Evolutionary conservation across 2,888 invertebrate species (phyloP), one percentile per base, ranked within the genome.

Genomic region (Drosophila lutescens): DNA sequence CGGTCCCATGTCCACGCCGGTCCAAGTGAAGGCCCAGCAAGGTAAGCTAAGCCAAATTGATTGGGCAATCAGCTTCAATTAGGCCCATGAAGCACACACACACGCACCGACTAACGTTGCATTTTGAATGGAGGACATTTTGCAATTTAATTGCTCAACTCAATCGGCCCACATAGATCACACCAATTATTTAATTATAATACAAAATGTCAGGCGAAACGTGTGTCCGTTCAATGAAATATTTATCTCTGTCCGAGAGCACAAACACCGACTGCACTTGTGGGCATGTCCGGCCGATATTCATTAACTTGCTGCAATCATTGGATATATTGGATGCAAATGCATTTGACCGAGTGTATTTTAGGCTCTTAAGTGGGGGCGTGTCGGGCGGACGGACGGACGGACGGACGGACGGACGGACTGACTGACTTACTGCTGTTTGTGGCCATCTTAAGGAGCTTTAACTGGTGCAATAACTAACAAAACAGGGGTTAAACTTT

Each of bases 11-110:
- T 98, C 98, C 78, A 95, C 96, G 4, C 97, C 98, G n/a, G 97
- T 98, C n/a, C 98, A 98, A 92, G 98, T 99, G 86, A 98, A 98
- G 93, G 99, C 98, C 32, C 98, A 98, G 90, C 98, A 98, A 95
- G 99, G 96, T 96, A 92, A 90, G 92, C 86, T 69, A 69, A 54
- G 51, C 61, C 71, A 76, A 76, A 74, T 76, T 73, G 72, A 74
- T 74, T 77, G 77, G 62, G 56, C 74, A 76, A 74, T 74, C 74
- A 76, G 71, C 56, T 66, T 55, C 76, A 74, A 74, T 74, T 74
- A 74, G 74, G 78, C 56, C 54, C 62, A 47, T 57, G 57, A 49
- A 55, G 60, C 51, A 70, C 60, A 74, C 57, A 56, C 41, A 49
- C 13, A n/a, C 44, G 17, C 20, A 38, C 46, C 46, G 26, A 26